These are phyloP conservation scores for Trissoscelio sp. DNA, from an alignment of 2,888 invertebrate genomes.

Conservation along the genomic window DNA sequence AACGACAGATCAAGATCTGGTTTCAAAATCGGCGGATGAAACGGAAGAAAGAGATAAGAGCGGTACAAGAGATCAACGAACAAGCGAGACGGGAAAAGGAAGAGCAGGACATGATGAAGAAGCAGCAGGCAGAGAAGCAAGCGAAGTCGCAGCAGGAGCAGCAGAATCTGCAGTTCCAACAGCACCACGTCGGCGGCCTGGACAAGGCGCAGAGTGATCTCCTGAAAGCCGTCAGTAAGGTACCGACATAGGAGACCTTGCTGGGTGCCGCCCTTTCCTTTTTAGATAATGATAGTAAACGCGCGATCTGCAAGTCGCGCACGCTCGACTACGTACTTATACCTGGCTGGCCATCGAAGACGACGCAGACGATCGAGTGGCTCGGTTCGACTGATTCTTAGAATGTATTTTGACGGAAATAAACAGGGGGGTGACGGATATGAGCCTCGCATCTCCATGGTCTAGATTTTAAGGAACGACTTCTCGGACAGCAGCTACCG, in stretches of 20 bases:
- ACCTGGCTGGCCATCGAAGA: conserved; percentile 75
- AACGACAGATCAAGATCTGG: conserved; percentile 98
- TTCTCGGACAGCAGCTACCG: conserved; percentile 8
- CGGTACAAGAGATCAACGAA: conserved; percentile 97
- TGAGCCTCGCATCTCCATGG: conserved; percentile 20
- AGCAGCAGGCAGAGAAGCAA: conserved; percentile 94
- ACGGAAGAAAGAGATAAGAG: conserved; percentile 96
- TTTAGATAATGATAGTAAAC: conserved; percentile 70
- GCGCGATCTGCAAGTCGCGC: conserved; percentile 64
- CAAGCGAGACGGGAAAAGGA: conserved; percentile 95
- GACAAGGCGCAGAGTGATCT: conserved; percentile 90
- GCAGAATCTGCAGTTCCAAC: conserved; percentile 88
- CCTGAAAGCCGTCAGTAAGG: conserved; percentile 90
- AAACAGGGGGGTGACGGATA: conserved; percentile 44
- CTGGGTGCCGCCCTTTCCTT: conserved; percentile 70
- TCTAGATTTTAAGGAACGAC: conserved; percentile 44
- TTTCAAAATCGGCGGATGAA: conserved; percentile 99
- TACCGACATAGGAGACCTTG: conserved; percentile 88
- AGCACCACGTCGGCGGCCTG: conserved; percentile 89
- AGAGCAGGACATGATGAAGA: conserved; percentile 95
- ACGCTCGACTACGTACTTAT: conserved; percentile 81
- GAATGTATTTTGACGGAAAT: conserved; percentile 79
- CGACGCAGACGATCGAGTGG: conserved; percentile 63
- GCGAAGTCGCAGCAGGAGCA: conserved; percentile 90
- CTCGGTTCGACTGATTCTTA: conserved; percentile 81